Conservation (phyloP, 2,113 vertebrate species). For the Haplochromis vanheusdeni region DNA sequence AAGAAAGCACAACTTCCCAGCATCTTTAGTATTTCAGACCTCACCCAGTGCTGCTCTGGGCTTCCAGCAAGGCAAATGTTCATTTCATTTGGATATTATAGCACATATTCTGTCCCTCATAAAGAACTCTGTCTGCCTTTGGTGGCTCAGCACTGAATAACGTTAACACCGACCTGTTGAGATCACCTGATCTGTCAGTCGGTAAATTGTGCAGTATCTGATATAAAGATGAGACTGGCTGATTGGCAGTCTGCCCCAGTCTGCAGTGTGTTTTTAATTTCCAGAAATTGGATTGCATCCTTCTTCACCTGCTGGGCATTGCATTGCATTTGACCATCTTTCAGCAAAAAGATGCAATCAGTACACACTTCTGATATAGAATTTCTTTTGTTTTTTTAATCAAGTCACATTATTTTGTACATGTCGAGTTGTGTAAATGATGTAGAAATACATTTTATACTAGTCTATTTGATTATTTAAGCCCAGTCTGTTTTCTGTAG, state of each 20-base stretch:
- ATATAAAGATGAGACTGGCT: neutral
- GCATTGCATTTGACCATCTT: neutral
- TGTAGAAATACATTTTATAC: constrained; percentile 24
- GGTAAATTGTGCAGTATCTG: constrained; percentile 14
- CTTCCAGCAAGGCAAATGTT: neutral
- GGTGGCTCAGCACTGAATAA: neutral
- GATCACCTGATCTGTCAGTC: neutral
- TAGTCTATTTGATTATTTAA: neutral
- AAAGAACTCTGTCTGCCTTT: constrained; percentile 7
- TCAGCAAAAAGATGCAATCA: neutral
- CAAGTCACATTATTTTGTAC: constrained; percentile 12
- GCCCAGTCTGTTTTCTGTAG: neutral
- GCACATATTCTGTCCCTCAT: neutral
- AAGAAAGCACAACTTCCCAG: constrained; percentile 41
- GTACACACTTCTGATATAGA: neutral
- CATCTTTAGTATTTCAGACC: constrained; percentile 50
- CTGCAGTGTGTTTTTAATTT: neutral
- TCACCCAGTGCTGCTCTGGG: constrained; percentile 20
- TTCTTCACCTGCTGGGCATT: neutral
- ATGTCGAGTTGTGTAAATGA: neutral
- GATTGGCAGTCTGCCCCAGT: neutral
- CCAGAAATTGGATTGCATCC: neutral
- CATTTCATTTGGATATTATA: neutral
- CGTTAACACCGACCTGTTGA: neutral
- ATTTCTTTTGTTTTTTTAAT: neutral